Evolutionary conservation across 2,113 vertebrate genomes (phyloP).

Genomic region (Raja brachyura): DNA sequence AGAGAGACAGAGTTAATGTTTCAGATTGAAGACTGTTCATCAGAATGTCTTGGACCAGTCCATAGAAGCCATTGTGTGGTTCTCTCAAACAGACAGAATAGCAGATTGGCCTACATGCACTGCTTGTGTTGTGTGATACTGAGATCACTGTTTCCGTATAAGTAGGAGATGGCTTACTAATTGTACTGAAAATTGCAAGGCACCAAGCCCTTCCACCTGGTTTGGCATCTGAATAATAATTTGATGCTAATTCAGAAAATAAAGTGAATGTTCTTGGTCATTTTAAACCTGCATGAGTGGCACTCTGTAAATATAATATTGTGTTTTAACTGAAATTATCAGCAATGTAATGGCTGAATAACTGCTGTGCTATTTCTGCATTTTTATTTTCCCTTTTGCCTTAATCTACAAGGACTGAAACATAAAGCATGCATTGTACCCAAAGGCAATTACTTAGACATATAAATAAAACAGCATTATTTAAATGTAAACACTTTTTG

Average conservation of each 20-base stretch:
- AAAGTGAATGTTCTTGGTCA: background rate
- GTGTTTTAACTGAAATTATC: background rate
- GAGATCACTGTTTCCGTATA: background rate
- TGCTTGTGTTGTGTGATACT: background rate
- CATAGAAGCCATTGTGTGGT: too few relatives aligned
- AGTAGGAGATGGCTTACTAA: background rate
- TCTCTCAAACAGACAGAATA: too few relatives aligned
- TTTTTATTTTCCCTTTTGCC: background rate
- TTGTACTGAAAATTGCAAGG: background rate
- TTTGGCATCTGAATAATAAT: background rate
- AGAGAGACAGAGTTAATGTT: too few relatives aligned
- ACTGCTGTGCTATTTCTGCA: too few relatives aligned
- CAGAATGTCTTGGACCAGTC: too few relatives aligned
- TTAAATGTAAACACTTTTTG: background rate
- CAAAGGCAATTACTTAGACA: conserved; percentile 5
- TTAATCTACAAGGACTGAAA: background rate
- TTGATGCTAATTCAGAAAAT: background rate
- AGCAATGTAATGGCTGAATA: conserved; percentile 12
- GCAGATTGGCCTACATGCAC: background rate
- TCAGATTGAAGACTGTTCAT: too few relatives aligned
- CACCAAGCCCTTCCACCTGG: background rate
- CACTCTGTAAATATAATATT: background rate
- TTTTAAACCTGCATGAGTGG: background rate
- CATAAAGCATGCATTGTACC: conserved; percentile 29
- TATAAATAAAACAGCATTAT: background rate